phyloP scores from a whole-genome alignment of 2,888 invertebrate genomes.

The Hanleya hanleyi region DNA sequence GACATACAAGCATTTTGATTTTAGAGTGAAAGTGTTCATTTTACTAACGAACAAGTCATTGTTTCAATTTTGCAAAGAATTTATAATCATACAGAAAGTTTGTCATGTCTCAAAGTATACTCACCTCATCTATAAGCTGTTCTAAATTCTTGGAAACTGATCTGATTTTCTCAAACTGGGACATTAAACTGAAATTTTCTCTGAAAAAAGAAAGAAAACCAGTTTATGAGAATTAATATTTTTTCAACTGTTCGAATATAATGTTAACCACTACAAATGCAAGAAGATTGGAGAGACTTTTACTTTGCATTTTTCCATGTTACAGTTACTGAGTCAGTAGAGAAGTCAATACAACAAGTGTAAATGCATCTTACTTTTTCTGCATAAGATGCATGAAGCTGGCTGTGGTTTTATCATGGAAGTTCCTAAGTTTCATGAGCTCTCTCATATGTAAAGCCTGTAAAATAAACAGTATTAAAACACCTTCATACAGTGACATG shows the following conservation, averaged over 20 bases:
- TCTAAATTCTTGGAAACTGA: slow-evolving; percentile 79
- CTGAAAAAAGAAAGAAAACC: slow-evolving; percentile 65
- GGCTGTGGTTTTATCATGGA: slow-evolving; percentile 77
- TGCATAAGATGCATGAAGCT: slow-evolving; percentile 77
- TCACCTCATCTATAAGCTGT: slow-evolving; percentile 79
- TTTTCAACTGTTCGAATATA: background rate
- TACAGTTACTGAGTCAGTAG: background rate
- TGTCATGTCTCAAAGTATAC: background rate
- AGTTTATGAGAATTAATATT: background rate
- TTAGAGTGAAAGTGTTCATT: no score
- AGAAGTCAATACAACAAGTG: background rate
- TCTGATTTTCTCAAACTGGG: slow-evolving; percentile 78
- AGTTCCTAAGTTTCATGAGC: slow-evolving; percentile 76
- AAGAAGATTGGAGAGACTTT: no score
- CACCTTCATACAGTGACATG: no score
- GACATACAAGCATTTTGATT: no score
- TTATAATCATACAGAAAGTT: no score
- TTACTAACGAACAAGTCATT: no score
- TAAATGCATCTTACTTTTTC: slow-evolving; percentile 76
- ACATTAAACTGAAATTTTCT: slow-evolving; percentile 79
- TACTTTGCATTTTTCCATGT: no score
- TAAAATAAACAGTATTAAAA: no score
- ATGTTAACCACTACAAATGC: background rate
- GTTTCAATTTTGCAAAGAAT: no score
- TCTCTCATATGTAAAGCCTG: slow-evolving; percentile 77